These are phyloP conservation scores for Eulithis prunata DNA, from an alignment of 2,888 invertebrate species.

Conservation along the genomic window DNA sequence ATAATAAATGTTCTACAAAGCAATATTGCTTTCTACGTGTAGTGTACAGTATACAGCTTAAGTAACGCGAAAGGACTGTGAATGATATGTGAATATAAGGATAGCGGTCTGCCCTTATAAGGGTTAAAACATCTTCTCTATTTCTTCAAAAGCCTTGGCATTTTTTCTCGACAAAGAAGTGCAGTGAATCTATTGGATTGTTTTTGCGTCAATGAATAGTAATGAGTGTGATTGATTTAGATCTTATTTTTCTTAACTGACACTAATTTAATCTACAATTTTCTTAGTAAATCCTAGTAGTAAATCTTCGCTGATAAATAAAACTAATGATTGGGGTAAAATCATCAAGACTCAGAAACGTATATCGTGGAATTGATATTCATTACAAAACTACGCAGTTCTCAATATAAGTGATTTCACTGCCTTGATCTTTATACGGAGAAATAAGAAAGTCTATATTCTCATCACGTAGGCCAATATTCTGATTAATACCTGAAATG, in stretches of 20 bases:
- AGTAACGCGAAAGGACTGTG: conserved; percentile 44
- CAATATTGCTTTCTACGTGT: conserved; percentile 9
- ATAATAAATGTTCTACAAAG: too few species aligned
- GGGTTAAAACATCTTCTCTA: conserved; percentile 41
- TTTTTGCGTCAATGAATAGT: conserved; percentile 34
- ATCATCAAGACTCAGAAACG: too few species aligned
- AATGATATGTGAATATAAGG: conserved; percentile 30
- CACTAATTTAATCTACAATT: not conserved
- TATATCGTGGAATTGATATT: too few species aligned
- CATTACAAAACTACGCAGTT: not conserved
- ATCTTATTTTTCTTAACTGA: conserved; percentile 4
- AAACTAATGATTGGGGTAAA: too few species aligned
- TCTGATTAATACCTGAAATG: too few species aligned
- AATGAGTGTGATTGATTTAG: conserved; percentile 21
- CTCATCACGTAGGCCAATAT: not conserved
- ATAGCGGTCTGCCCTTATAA: conserved; percentile 36
- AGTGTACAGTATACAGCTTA: conserved; percentile 5
- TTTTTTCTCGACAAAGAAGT: conserved; percentile 31
- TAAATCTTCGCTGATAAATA: too few species aligned
- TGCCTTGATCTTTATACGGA: not conserved
- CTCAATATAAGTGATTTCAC: not conserved
- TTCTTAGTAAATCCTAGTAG: too few species aligned
- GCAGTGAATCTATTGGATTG: conserved; percentile 18
- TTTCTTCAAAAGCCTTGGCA: conserved; percentile 40
- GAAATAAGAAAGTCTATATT: not conserved